These are phyloP conservation scores for Zaprionus vittiger DNA, from an alignment of 1,140 invertebrate genomes.

Conservation along the genomic window DNA sequence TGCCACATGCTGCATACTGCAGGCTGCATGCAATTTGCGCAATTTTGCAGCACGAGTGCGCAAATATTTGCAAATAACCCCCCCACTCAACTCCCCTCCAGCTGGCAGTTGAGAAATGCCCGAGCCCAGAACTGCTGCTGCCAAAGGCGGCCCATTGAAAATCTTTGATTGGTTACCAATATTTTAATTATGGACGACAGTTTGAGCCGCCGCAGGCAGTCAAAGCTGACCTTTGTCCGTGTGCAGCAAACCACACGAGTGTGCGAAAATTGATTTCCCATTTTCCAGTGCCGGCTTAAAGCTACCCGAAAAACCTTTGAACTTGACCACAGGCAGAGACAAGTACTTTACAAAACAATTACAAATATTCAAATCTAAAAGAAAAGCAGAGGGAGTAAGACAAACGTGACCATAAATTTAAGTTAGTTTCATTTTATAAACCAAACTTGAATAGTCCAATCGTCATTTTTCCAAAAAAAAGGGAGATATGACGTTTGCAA, in stretches of 20 bases:
- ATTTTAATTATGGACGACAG: slow-evolving; percentile 71
- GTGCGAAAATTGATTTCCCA: slow-evolving; percentile 53
- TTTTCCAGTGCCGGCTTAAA: background rate
- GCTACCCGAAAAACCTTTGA: slow-evolving; percentile 11
- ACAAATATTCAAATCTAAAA: background rate
- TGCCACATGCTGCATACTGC: slow-evolving; percentile 23
- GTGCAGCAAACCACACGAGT: slow-evolving; percentile 26
- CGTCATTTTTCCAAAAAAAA: too few species aligned
- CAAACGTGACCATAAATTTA: too few species aligned
- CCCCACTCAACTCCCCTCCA: too few species aligned
- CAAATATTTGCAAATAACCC: slow-evolving; percentile 56
- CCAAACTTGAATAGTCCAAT: too few species aligned
- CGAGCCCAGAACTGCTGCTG: background rate
- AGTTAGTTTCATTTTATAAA: too few species aligned
- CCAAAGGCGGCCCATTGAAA: slow-evolving; percentile 47
- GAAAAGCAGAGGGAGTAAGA: background rate
- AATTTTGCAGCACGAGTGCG: slow-evolving; percentile 75
- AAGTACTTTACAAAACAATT: background rate
- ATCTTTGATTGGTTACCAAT: slow-evolving; percentile 77
- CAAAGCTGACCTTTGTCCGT: slow-evolving; percentile 46
- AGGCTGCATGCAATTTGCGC: slow-evolving; percentile 67
- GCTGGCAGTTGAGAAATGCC: slow-evolving; percentile 5
- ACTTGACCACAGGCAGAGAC: slow-evolving; percentile 8
- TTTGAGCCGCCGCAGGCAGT: slow-evolving; percentile 31
- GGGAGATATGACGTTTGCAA: too few species aligned